phyloP scores from a whole-genome alignment of 2,888 invertebrate species.

The Melolontha melolontha region DNA sequence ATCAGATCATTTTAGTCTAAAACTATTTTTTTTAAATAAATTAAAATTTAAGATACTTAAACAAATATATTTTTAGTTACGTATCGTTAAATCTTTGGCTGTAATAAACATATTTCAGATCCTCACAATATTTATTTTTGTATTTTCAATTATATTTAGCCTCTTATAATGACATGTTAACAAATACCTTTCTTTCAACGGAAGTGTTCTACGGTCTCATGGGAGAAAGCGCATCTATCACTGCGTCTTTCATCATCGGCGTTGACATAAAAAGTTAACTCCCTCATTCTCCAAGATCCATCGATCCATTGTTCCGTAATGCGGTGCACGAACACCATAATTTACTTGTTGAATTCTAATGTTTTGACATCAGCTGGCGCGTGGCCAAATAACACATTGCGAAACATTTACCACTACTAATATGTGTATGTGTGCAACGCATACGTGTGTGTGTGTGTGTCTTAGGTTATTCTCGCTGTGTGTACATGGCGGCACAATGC shows the following conservation, averaged over 20 bases:
- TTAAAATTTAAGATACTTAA: no score
- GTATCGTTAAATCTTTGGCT: no score
- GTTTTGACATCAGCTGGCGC: conserved; percentile 17
- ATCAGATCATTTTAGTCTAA: no score
- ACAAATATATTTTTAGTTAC: no score
- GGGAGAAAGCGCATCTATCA: background rate
- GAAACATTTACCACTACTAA: background rate
- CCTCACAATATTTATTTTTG: no score
- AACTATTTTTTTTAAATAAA: no score
- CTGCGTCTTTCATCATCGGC: conserved; percentile 5
- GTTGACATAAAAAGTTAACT: conserved; percentile 3
- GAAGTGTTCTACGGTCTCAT: background rate
- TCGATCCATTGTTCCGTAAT: conserved; percentile 18
- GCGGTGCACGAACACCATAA: conserved; percentile 1
- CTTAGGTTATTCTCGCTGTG: no score
- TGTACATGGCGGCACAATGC: no score
- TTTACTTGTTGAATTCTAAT: conserved; percentile 23
- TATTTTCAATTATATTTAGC: no score
- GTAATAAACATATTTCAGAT: no score
- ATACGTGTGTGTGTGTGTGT: background rate
- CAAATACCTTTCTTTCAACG: background rate
- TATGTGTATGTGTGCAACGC: background rate
- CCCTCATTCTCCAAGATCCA: conserved; percentile 6
- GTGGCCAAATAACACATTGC: conserved; percentile 14
- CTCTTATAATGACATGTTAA: no score